Evolutionary conservation across 2,888 invertebrate species (phyloP).

Genomic region (Drosophila vallismaia): DNA sequence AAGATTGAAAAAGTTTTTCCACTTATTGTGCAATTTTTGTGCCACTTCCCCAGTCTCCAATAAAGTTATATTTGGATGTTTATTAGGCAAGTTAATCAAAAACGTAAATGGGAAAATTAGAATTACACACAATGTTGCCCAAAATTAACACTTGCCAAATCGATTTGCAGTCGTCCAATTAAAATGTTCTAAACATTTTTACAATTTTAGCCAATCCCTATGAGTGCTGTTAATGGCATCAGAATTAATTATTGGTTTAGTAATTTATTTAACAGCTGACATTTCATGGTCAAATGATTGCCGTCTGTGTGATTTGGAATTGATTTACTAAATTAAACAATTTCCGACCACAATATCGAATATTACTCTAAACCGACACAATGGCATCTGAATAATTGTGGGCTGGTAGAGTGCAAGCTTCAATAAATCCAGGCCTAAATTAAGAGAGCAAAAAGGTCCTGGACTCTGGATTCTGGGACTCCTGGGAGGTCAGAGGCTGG

Average conservation of each 20-base stretch:
- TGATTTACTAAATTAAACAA: constrained; percentile 37
- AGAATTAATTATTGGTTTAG: constrained; percentile 18
- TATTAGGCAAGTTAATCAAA: constrained; percentile 28
- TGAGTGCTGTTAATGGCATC: constrained; percentile 17
- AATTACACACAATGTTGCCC: constrained; percentile 5
- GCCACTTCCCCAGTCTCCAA: neutral
- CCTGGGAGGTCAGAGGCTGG: constrained; percentile 21
- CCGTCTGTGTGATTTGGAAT: constrained; percentile 19
- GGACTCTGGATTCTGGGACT: constrained; percentile 12
- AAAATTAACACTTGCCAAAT: constrained; percentile 15
- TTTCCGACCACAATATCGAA: constrained; percentile 34
- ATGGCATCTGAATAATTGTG: constrained; percentile 13
- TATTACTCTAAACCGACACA: constrained; percentile 25
- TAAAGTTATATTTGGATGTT: constrained; percentile 9
- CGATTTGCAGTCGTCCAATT: constrained; percentile 12
- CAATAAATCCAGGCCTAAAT: constrained; percentile 54
- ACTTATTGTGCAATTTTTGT: constrained; percentile 8
- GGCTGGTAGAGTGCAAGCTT: constrained; percentile 44
- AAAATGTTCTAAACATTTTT: constrained; percentile 13
- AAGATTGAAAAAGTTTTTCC: constrained; percentile 50
- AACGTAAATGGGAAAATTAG: constrained; percentile 14
- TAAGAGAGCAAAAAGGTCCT: constrained; percentile 6
- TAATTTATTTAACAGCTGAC: constrained; percentile 45
- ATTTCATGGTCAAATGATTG: constrained; percentile 29
- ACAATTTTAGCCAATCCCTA: constrained; percentile 3